Base-by-base conservation (phyloP, 2,113 vertebrate species). In the Oryzias melastigma region DNA sequence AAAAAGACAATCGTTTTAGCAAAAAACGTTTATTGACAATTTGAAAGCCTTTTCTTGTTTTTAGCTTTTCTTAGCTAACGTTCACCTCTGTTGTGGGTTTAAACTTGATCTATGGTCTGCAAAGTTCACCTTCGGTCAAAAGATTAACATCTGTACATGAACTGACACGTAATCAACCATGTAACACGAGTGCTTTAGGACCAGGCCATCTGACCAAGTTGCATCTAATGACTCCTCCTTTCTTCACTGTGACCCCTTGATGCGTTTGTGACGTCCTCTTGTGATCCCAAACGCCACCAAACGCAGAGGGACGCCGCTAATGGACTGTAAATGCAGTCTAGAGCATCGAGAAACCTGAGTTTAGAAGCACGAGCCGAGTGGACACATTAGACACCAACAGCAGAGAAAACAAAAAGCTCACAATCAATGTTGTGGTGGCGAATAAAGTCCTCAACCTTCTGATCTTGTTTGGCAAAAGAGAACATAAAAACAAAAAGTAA, bases 321-420 rank as follows among this genome's bases (percentile, higher is more conserved):
- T 44, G 14, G 18, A 35, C 14, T 65, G 44, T 20, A 46, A 35
- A 42, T 35, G 24, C 55, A 56, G 50, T 57, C 57, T 80, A 75
- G 61, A 5, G 58, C 88, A 89, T 84, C 64, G 88, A 92, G 91
- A 91, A 91, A 90, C 87, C 84, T 84, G 84, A 62, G 78, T 85
- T 61, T n/a, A 60, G 25, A 62, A 40, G 12, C 47, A 41, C 19
- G 7, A 51, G 14, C 49, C 19, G 7, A 20, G 17, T 0, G 19
- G 25, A 17, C 18, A 43, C 24, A 14, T 54, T 14, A 0, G 3
- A 35, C 35, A 35, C 35, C 35, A 35, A 12, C 35, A 10, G 35
- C 7, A 12, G 35, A 35, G 35, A 35, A 35, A 12, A 12, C 8
- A 35, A 35, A 35, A 35, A 3, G 35, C 10, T 35, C 35, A 35